Evolutionary conservation across 2,888 invertebrate genomes (phyloP), one percentile per base, ranked within the genome.

Genomic region (Formica aserva): DNA sequence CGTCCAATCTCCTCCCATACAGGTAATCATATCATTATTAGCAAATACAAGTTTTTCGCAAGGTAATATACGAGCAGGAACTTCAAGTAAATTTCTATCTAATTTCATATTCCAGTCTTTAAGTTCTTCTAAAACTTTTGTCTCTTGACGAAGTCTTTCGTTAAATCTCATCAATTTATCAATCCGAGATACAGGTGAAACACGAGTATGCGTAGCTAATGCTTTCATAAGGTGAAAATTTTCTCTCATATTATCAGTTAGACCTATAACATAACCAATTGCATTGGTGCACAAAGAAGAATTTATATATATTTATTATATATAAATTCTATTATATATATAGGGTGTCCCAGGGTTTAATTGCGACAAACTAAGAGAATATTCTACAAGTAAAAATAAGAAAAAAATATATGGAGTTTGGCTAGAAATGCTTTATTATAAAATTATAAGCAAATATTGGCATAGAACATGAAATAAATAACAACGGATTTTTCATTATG

Each of bases 1-100:
- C 0, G 97, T 97, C 98, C 98, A 99, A 77, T 98, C 98, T 0
- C 97, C 98, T 1, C 95, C 95, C 1, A 0, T 6, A 26, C 6
- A 8, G 1, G 1, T 1, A 52, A 5, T 92, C 0, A 77, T 52
- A 0, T 65, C 29, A 0, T 26, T 78, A 0, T 94, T 91, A 0
- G 95, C 96, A 87, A 96, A 96, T 0, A 96, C 9, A 5, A 98
- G 97, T 0, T 91, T 94, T 91, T 98, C 98, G 0, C 95, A 83
- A 0, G 96, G 96, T n/a, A 98, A 92, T 15, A 96, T 94, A 4
- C 98, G 96, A 0, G 96, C 98, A 5, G 96, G 95, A n/a, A 98
- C 94, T n/a, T 95, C 95, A 0, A 98, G 95, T 18, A 98, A 95
- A 0, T 95, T 94, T 0, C 95, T 93, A 0, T 97, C 96, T 0